Percentiles rank a stretch among this genome's conserved stretches.
Conservation (phyloP, 2,113 vertebrate species). For the Dicrurus megarhynchus region DNA sequence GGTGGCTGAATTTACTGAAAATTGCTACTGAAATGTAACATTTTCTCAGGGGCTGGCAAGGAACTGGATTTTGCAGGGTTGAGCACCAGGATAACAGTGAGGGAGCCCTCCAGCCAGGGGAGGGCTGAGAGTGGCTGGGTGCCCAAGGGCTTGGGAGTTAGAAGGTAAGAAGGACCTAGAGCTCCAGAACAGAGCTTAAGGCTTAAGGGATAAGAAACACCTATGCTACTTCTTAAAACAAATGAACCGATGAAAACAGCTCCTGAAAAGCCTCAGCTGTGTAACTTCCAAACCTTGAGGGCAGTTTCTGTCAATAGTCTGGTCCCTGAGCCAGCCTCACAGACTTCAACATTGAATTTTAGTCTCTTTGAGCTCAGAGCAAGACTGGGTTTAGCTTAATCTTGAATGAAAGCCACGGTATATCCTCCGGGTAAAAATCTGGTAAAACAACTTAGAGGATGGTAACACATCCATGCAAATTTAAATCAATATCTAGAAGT, state of each 20-base stretch:
- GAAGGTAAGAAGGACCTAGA: neutral
- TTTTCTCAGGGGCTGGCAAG: neutral
- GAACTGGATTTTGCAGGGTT: neutral
- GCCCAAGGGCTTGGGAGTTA: neutral
- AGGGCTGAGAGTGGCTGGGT: neutral
- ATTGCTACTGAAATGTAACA: neutral
- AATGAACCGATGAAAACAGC: neutral
- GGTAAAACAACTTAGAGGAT: neutral
- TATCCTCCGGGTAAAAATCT: neutral
- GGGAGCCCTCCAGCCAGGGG: neutral
- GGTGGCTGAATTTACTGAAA: neutral
- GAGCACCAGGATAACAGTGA: neutral
- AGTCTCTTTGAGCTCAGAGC: neutral
- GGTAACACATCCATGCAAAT: neutral
- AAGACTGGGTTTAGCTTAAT: neutral
- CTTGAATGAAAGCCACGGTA: neutral
- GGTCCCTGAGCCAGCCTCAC: neutral
- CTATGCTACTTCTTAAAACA: neutral
- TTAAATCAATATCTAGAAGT: neutral
- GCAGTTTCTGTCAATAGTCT: neutral
- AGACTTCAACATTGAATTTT: neutral
- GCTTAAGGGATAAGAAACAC: neutral
- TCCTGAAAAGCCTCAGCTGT: neutral
- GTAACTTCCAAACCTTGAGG: neutral
- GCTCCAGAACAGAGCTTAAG: neutral